Percentiles rank a stretch among this genome's conserved stretches.
These are phyloP conservation scores for Rhynchophorus ferrugineus DNA, from an alignment of 1,140 invertebrate species.

Conservation along the genomic window DNA sequence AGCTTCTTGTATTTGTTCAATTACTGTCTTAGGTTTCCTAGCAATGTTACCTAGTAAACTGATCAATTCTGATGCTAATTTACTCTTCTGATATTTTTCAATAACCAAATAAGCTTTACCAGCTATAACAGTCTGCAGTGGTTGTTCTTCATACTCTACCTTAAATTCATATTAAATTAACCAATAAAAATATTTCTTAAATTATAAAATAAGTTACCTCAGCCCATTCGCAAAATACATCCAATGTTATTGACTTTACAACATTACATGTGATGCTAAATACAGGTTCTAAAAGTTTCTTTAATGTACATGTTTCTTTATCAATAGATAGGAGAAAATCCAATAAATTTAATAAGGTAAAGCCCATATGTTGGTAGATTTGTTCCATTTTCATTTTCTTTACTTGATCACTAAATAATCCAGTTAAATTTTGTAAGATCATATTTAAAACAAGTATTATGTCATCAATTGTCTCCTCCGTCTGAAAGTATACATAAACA, in stretches of 20 bases:
- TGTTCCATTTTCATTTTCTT: conserved; percentile 19
- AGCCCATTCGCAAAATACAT: conserved; percentile 35
- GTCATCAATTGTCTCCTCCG: conserved; percentile 19
- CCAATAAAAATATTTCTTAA: too few species aligned
- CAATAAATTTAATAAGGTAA: conserved; percentile 29
- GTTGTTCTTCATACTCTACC: conserved; percentile 26
- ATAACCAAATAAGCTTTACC: conserved; percentile 30
- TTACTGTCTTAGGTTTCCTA: conserved; percentile 33
- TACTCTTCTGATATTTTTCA: conserved; percentile 32
- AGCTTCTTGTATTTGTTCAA: conserved; percentile 30
- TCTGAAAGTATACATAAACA: conserved; percentile 11
- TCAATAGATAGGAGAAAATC: conserved; percentile 29
- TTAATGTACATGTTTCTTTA: conserved; percentile 18
- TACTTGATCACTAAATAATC: conserved; percentile 23
- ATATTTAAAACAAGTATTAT: conserved; percentile 18
- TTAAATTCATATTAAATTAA: conserved; percentile 13
- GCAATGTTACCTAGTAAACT: conserved; percentile 30
- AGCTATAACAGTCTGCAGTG: conserved; percentile 30
- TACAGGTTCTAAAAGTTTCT: conserved; percentile 25
- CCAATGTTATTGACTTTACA: conserved; percentile 30
- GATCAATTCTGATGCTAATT: conserved; percentile 31
- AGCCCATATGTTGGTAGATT: conserved; percentile 32
- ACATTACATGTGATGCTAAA: conserved; percentile 22
- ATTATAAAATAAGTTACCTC: conserved; percentile 31
- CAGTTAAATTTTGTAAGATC: conserved; percentile 28